A percentile compares a stretch with the other conserved stretches of the same genome.
Conservation (phyloP, 2,888 invertebrate genomes). For the Thymelicus sylvestris region DNA sequence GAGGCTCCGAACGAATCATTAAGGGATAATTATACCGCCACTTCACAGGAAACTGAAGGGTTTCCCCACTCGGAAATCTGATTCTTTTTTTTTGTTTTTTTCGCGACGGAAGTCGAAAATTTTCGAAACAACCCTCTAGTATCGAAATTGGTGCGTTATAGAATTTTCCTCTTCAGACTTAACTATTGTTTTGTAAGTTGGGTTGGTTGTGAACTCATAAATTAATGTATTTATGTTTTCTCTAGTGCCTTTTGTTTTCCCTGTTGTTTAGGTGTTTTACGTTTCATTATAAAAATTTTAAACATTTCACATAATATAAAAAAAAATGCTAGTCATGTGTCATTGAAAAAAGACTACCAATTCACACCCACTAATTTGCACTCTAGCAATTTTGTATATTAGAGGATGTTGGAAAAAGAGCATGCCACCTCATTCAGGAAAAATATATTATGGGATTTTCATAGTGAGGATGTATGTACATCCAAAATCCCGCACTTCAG, state of each 20-base stretch:
- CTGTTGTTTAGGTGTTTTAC: not conserved
- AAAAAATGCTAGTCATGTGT: too few species aligned
- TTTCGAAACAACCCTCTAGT: constrained; percentile 57
- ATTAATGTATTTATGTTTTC: constrained; percentile 20
- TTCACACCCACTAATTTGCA: too few species aligned
- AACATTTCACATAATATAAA: too few species aligned
- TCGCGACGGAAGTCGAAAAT: constrained; percentile 59
- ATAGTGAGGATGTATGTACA: too few species aligned
- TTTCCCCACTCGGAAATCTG: constrained; percentile 73
- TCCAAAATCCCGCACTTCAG: too few species aligned
- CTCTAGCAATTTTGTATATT: too few species aligned
- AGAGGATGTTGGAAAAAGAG: too few species aligned
- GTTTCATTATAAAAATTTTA: too few species aligned
- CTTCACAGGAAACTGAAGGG: constrained; percentile 73
- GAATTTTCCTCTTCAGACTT: constrained; percentile 28
- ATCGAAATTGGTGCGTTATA: constrained; percentile 44
- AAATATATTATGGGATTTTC: too few species aligned
- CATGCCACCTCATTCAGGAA: too few species aligned
- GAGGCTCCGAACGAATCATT: constrained; percentile 77
- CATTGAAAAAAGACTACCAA: too few species aligned
- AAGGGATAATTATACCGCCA: constrained; percentile 79
- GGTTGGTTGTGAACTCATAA: constrained; percentile 21
- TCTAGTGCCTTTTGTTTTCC: not conserved
- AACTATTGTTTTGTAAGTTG: constrained; percentile 29
- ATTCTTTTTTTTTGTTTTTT: constrained; percentile 69